Evolutionary conservation across 1,140 invertebrate species (phyloP).

Genomic region (Littorina saxatilis): DNA sequence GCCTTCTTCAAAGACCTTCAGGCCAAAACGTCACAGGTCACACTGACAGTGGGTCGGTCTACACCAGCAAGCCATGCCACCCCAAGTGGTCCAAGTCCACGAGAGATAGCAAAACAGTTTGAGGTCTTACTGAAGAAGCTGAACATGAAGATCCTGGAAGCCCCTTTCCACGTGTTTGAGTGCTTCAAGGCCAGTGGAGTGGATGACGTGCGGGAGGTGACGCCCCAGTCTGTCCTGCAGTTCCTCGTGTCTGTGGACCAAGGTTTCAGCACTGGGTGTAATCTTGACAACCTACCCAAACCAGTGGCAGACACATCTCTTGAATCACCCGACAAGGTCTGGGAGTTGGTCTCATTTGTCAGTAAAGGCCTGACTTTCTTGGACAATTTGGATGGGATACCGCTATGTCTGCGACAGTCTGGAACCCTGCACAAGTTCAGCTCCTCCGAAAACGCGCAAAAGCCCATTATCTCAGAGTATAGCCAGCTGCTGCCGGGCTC

Average conservation of each 20-base stretch:
- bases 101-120: background rate
- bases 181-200: slow-evolving; percentile 22
- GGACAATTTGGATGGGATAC: background rate
- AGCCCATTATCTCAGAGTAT: slow-evolving; percentile 22
- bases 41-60: too few species aligned
- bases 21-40: too few species aligned
- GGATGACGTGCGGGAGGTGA: background rate
- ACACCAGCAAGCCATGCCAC: too few species aligned
- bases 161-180: background rate
- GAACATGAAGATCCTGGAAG: slow-evolving; percentile 28
- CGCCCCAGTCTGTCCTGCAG: background rate
- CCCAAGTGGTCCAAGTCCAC: background rate
- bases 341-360: background rate
- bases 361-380: background rate
- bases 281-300: background rate
- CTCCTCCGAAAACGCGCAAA: background rate
- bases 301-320: slow-evolving; percentile 12
- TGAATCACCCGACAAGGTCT: slow-evolving; percentile 1
- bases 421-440: slow-evolving; percentile 14
- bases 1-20: background rate
- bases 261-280: background rate
- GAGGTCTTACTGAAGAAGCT: background rate
- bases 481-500: background rate
- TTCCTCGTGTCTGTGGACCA: slow-evolving; percentile 12
- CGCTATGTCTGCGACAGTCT: slow-evolving; percentile 22